phyloP scores from a whole-genome alignment of 2,888 invertebrate species.

The Epistrophella euchroma region DNA sequence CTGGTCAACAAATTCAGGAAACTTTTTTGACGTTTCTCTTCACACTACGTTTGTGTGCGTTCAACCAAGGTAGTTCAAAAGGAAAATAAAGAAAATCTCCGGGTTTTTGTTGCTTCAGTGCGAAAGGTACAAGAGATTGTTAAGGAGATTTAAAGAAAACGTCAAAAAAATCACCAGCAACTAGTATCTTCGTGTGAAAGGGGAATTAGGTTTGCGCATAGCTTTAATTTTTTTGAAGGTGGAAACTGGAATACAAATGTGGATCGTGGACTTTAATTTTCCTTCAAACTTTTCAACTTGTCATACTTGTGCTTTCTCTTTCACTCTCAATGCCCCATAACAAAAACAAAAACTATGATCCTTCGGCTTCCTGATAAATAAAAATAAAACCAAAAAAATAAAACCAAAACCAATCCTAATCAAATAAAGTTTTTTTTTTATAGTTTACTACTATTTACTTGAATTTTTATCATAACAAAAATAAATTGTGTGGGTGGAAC shows the following conservation, averaged over 20 bases:
- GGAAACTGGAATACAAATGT: not conserved
- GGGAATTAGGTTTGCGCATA: too few relatives aligned
- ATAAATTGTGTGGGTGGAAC: conserved; percentile 1
- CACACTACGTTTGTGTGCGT: too few relatives aligned
- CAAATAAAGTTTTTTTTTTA: conserved; percentile 39
- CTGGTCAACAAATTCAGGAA: too few relatives aligned
- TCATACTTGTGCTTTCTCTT: not conserved
- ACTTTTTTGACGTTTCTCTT: too few relatives aligned
- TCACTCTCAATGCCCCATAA: not conserved
- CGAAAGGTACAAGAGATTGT: too few relatives aligned
- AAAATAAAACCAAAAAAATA: conserved; percentile 16
- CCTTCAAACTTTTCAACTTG: not conserved
- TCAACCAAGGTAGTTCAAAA: too few relatives aligned
- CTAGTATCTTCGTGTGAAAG: too few relatives aligned
- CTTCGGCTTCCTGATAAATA: conserved; percentile 3
- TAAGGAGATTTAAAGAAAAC: too few relatives aligned
- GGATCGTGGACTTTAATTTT: not conserved
- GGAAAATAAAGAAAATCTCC: too few relatives aligned
- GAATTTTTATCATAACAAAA: not conserved
- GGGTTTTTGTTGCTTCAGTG: too few relatives aligned
- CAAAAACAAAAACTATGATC: conserved; percentile 1
- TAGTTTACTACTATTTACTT: too few relatives aligned
- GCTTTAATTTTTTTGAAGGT: not conserved
- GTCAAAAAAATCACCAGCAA: too few relatives aligned
- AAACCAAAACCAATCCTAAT: conserved; percentile 39